Conservation (phyloP, 2,113 vertebrate genomes). For the Vulpes lagopus region DNA sequence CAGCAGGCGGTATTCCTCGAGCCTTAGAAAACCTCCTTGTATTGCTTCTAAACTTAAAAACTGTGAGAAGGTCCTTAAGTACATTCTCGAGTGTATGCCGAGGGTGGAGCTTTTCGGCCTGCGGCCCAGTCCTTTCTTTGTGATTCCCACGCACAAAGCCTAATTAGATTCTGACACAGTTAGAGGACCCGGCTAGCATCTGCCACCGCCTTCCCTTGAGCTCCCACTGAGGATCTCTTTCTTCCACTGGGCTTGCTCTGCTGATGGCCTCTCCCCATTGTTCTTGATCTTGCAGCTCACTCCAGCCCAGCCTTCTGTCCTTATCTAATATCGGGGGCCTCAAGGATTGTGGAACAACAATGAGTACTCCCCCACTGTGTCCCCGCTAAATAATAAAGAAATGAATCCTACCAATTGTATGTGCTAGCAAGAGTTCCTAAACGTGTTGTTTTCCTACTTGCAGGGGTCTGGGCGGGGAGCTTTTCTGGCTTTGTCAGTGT, state of each 20-base stretch:
- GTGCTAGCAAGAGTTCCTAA: neutral
- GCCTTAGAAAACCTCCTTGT: neutral
- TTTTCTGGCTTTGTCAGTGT: constrained; percentile 43
- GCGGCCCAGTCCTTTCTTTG: constrained; percentile 24
- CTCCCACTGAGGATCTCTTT: neutral
- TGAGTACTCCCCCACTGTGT: neutral
- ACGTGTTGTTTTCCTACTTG: neutral
- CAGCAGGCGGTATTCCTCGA: neutral
- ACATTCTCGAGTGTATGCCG: neutral
- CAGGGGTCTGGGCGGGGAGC: neutral
- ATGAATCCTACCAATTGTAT: constrained; percentile 22
- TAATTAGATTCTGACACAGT: constrained; percentile 29
- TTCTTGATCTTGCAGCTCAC: neutral
- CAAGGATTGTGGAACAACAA: neutral
- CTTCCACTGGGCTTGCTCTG: neutral
- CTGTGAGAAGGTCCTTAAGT: neutral
- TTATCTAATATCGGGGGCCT: neutral
- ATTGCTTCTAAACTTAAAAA: neutral
- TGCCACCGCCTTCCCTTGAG: neutral
- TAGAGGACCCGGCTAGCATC: neutral
- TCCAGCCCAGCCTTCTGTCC: neutral
- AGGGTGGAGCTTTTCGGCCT: neutral
- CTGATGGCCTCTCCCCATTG: neutral
- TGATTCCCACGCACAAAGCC: constrained; percentile 29
- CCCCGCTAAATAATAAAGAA: neutral